Base-by-base conservation (phyloP, 2,888 invertebrate species). In the Hetaerina titia region DNA sequence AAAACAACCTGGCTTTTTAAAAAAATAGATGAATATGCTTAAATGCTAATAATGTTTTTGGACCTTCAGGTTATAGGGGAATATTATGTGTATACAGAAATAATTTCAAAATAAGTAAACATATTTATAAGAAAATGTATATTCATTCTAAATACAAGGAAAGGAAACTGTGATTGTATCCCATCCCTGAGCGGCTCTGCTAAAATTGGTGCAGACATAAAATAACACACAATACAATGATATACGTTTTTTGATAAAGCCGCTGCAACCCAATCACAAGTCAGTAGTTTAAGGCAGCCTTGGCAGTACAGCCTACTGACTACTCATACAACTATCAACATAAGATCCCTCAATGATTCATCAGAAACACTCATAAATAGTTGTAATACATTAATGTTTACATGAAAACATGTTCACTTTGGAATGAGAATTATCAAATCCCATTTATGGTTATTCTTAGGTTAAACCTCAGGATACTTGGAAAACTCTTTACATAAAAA, bases 251-350 rank as follows among this genome's bases (percentile, higher is more conserved):
- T 74, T 74, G n/a, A 92, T 92, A 45, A 92, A 92, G 92, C 92
- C 56, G 92, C 92, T 92, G 92, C 92, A 92, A 92, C 92, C 92
- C 92, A 92, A 92, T 92, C 92, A 92, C 92, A 92, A 92, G 92
- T 92, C 74, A 69, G 92, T 92, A 92, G 69, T 92, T 92, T 92
- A 92, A 92, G 92, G 92, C 92, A 92, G 92, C 92, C 92, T 64
- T 92, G 92, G 92, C 69, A 92, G 64, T 92, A 64, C 56, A 92
- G 92, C 92, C 64, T 92, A 92, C 92, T 69, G 58, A 92, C 92
- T 92, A 92, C 64, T 92, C 56, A 69, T 69, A 92, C 92, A 92
- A n/a, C 56, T 58, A 92, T 69, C 45, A 92, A 74, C 69, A 92
- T 69, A 92, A 92, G 22, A 57, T n/a, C 69, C 92, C 92, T 92